Conservation (phyloP, 2,797 vertebrate species). For the Hylomyscus alleni region DNA sequence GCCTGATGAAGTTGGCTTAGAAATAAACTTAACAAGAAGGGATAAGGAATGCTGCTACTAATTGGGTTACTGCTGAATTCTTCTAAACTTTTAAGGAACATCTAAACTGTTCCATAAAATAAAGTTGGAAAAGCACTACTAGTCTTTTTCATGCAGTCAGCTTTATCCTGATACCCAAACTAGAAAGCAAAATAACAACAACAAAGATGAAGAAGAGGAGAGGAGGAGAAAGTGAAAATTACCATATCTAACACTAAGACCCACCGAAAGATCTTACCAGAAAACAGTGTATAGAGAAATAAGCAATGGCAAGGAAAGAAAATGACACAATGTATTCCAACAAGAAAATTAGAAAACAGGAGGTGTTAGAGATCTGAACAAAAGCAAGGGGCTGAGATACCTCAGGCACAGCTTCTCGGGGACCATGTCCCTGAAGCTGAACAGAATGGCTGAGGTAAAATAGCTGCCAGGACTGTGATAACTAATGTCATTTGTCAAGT, state of each 20-base stretch:
- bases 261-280: background rate
- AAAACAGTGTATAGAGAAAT: background rate
- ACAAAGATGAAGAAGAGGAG: background rate
- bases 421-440: background rate
- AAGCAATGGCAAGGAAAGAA: background rate
- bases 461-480: background rate
- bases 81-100: background rate
- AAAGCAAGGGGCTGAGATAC: background rate
- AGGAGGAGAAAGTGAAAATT: background rate
- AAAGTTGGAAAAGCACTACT: background rate
- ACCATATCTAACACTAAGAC: background rate
- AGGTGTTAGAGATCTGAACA: background rate
- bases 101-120: background rate
- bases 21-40: background rate
- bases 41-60: background rate
- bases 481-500: background rate
- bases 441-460: background rate
- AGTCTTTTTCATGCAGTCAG: background rate
- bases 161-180: background rate
- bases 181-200: background rate
- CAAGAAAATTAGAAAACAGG: background rate
- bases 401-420: background rate
- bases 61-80: background rate
- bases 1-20: background rate
- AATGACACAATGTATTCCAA: background rate